Evolutionary conservation across 2,113 vertebrate genomes (phyloP).

Genomic region (Suricata suricatta): DNA sequence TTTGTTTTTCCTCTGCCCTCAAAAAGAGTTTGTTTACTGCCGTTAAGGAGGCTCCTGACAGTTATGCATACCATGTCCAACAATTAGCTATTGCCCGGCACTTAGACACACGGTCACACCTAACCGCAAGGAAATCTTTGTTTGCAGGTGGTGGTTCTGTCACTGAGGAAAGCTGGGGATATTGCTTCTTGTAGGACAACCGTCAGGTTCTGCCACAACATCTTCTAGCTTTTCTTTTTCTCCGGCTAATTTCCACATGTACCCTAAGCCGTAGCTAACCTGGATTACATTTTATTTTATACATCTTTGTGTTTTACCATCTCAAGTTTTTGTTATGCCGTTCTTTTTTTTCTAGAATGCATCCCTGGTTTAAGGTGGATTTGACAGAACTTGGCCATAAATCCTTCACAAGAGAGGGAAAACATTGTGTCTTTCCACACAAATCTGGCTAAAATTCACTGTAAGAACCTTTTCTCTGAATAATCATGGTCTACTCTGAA

Average conservation of each 20-base stretch:
- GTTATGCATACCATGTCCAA: neutral
- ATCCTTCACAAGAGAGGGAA: neutral
- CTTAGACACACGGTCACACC: neutral
- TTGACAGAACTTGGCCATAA: neutral
- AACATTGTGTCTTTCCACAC: neutral
- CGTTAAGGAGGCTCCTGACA: neutral
- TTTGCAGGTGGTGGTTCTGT: neutral
- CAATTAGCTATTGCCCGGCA: neutral
- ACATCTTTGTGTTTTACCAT: neutral
- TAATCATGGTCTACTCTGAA: neutral
- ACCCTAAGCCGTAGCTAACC: neutral
- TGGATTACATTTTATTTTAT: neutral
- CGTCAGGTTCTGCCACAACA: neutral
- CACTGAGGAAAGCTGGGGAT: neutral
- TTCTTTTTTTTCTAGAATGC: neutral
- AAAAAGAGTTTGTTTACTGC: neutral
- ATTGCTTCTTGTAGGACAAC: neutral
- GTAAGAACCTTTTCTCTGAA: constrained; percentile 2
- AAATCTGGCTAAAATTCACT: constrained; percentile 8
- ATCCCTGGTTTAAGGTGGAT: neutral
- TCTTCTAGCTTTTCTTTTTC: neutral
- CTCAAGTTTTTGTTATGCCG: neutral
- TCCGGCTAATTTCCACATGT: neutral
- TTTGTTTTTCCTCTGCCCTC: neutral
- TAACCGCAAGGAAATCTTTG: neutral